Evolutionary conservation across 2,888 invertebrate species (phyloP), one percentile per base, ranked within the genome.

Genomic region (Melipona bicolor): DNA sequence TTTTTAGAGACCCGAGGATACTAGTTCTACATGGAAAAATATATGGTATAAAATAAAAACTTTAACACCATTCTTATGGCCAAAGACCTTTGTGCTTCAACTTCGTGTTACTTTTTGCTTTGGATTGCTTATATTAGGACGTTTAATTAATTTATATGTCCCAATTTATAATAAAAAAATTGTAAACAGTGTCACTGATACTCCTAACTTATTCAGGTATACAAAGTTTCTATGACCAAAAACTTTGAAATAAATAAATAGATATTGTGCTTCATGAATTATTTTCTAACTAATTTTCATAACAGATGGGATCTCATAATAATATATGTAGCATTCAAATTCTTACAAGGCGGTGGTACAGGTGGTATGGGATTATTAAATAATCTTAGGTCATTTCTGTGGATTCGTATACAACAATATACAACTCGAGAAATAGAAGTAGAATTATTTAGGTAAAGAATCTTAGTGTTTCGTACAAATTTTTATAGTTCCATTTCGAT

Each of bases 321-420:
- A 27, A 96, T 98, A 78, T 99, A 98, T 94, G 98, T 98, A 43
- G 95, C 95, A 1, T 96, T 99, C 90, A 98, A 99, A 95, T 99
- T 99, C 94, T 95, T 99, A 15, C 99, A 99, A 96, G 99, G 99
- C 3, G 98, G 99, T 17, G 99, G 99, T 69, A 97, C 97, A 0
- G 98, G 98, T 1, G 96, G 97, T 1, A 98, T 98, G 97, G 99
- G 99, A 0, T 95, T 99, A 73, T 95, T 99, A 70, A 99, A 99
- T 95, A 99, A 99, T 94, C 92, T 98, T 19, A 96, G 99, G 64
- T 97, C 97, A 0, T 98, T 98, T 93, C 95, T 99, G 3, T 99
- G 99, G 99, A 99, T 99, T 90, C 96, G 96, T 91, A 97, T 99
- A 68, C 98, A 99, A 91, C 99, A 99, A 94, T 99, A 98, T 93